phyloP scores from a whole-genome alignment of 2,797 vertebrate genomes.

The Carduelis carduelis region DNA sequence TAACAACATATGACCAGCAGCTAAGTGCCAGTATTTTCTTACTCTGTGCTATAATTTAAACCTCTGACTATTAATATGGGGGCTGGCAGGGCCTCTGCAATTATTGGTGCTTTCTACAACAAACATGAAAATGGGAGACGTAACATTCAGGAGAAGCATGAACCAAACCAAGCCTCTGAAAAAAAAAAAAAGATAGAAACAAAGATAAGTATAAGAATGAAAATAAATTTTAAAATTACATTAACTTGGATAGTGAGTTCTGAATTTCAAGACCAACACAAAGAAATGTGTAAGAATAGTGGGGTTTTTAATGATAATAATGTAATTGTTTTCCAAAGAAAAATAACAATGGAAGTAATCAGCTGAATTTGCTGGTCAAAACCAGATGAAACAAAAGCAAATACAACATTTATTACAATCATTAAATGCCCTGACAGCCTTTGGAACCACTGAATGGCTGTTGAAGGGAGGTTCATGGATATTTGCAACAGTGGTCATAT shows the following conservation, averaged over 20 bases:
- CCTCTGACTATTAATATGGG: background rate
- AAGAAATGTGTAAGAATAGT: constrained; percentile 40
- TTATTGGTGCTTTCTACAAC: background rate
- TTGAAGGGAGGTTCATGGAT: constrained; percentile 43
- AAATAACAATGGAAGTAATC: constrained; percentile 57
- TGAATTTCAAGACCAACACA: constrained; percentile 16
- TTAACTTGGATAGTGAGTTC: background rate
- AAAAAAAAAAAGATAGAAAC: background rate
- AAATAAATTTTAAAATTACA: background rate
- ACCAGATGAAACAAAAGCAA: constrained; percentile 69
- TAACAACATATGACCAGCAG: background rate
- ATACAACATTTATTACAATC: constrained; percentile 64
- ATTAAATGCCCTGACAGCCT: constrained; percentile 64
- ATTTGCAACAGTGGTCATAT: constrained; percentile 68
- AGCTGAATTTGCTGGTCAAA: constrained; percentile 43
- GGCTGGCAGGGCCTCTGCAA: background rate
- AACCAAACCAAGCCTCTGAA: background rate
- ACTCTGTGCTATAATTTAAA: background rate
- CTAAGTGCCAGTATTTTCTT: background rate
- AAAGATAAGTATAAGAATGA: background rate
- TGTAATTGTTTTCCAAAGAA: constrained; percentile 52
- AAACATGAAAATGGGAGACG: background rate
- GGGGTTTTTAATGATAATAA: background rate
- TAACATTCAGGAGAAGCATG: background rate
- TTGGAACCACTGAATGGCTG: constrained; percentile 58